Conservation (phyloP, 2,797 vertebrate species). For the Austrolebias charrua region DNA sequence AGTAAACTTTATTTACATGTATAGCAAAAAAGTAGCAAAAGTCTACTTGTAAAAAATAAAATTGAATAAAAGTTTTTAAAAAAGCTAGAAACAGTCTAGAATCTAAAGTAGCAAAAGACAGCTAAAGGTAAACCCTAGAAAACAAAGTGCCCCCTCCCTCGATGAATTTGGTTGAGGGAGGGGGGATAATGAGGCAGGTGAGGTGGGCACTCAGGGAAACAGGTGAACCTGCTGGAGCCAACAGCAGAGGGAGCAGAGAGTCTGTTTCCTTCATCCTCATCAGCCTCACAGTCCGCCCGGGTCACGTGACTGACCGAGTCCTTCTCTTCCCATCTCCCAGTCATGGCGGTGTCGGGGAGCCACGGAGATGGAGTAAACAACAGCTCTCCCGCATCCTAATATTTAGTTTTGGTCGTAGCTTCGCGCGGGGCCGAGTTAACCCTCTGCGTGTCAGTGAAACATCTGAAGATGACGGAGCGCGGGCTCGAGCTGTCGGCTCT, state of each 20-base stretch:
- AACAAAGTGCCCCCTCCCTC: too few relatives aligned
- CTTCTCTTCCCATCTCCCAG: constrained; percentile 68
- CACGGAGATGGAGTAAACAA: constrained; percentile 71
- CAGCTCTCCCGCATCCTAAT: constrained; percentile 43
- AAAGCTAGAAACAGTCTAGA: too few relatives aligned
- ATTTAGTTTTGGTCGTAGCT: constrained; percentile 2
- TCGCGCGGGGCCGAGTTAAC: constrained; percentile 48
- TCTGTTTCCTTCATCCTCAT: constrained; percentile 28
- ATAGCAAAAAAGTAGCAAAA: too few relatives aligned
- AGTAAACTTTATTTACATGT: too few relatives aligned
- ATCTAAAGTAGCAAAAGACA: too few relatives aligned
- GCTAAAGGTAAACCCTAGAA: too few relatives aligned
- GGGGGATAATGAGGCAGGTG: too few relatives aligned
- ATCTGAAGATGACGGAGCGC: constrained; percentile 84
- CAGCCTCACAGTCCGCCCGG: constrained; percentile 37
- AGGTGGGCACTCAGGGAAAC: too few relatives aligned
- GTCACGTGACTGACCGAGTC: constrained; percentile 74
- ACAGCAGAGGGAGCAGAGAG: constrained; percentile 72
- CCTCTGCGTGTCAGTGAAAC: constrained; percentile 17
- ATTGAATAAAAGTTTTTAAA: too few relatives aligned
- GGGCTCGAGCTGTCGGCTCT: constrained; percentile 84
- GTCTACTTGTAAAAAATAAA: too few relatives aligned
- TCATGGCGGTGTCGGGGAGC: constrained; percentile 81
- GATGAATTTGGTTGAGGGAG: too few relatives aligned
- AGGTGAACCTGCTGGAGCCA: too few relatives aligned